Conservation (phyloP, 2,113 vertebrate genomes). For the Paramisgurnus dabryanus region DNA sequence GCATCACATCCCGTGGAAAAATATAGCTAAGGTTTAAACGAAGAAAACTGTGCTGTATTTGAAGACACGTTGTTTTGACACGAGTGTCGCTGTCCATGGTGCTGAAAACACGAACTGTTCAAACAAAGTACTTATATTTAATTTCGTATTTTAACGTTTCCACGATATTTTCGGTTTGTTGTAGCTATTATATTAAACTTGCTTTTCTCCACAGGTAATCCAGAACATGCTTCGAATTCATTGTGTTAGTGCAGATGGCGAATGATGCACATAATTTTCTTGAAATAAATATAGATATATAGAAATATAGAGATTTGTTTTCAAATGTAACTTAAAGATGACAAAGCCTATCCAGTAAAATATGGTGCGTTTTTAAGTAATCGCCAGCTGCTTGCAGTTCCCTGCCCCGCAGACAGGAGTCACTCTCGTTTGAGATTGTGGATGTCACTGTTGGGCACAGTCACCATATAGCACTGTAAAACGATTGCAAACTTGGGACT, state of each 20-base stretch:
- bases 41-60: neutral
- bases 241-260: no score
- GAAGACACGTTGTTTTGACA: neutral
- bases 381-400: neutral
- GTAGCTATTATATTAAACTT: neutral
- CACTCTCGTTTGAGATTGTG: neutral
- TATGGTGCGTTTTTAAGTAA: neutral
- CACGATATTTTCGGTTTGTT: neutral
- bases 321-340: slow-evolving; percentile 14
- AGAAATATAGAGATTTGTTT: neutral
- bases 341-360: neutral
- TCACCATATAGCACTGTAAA: neutral
- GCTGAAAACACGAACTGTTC: neutral
- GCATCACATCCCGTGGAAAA: neutral
- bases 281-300: neutral
- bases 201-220: neutral
- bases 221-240: neutral
- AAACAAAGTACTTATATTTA: neutral
- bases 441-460: neutral
- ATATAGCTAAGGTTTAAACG: neutral
- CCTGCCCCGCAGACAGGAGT: slow-evolving; percentile 1
- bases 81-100: slow-evolving; percentile 11
- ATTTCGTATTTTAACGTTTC: neutral
- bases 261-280: neutral
- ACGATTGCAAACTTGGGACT: neutral